Base-by-base conservation (phyloP, 2,797 vertebrate genomes). In the Odontamblyopus rebecca region DNA sequence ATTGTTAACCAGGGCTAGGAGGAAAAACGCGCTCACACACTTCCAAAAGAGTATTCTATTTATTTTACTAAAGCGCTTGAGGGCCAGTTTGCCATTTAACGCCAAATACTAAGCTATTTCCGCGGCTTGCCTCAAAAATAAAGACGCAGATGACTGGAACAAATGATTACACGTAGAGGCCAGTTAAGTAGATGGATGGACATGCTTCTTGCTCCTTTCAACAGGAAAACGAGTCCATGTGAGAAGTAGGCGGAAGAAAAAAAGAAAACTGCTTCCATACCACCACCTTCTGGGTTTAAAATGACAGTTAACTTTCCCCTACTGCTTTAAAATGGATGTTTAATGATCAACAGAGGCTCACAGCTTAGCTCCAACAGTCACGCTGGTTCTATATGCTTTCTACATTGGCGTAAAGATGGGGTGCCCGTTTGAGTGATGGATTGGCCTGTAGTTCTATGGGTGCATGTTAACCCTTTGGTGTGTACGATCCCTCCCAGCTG, bases 301-400 rank as follows among this genome's bases (percentile, higher is more conserved):
- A 92, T 90, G 91, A 90, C 86, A 86, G 89, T 91, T 91, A 88
- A 91, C 90, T 91, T 92, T 92, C 87, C 86, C 89, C 92, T 81
- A 89, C 89, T 89, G 91, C 64, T 91, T 91, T 75, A 72, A 90
- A 93, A 93, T 90, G 89, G 90, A 87, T 89, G 86, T 92, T 93
- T 92, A 92, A 93, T 93, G 90, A 92, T 92, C 90, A 86, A 88
- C 88, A 79, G 89, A 89, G 87, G 82, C 85, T 86, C 30, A 63
- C 63, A 78, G 83, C 85, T 86, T 57, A 76, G 83, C 75, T 86
- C 79, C 69, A 64, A 79, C 86, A 80, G 84, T 82, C 85, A 82
- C 68, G 67, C 85, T 70, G 87, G 67, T 76, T 88, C 76, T 83
- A 18, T 79, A 72, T 69, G 73, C 76, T 30, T 81, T 84, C 84